These are phyloP conservation scores for Capitulum mitella DNA, from an alignment of 2,888 invertebrate genomes.

Conservation along the genomic window DNA sequence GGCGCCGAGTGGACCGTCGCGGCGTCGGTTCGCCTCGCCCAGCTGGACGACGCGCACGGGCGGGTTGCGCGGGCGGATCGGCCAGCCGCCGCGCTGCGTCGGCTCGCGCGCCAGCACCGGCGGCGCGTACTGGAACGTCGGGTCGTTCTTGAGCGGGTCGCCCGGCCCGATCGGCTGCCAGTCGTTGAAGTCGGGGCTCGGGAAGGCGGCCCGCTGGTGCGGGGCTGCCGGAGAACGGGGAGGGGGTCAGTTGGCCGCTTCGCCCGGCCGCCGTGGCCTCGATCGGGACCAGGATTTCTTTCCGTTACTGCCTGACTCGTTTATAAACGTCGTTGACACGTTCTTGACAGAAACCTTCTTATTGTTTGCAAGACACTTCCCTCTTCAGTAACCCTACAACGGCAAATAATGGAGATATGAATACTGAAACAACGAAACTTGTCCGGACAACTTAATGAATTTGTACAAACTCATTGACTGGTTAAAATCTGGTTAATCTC, in stretches of 20 bases:
- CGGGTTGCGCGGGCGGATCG: background rate
- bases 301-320: background rate
- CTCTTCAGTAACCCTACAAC: too few species aligned
- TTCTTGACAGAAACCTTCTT: background rate
- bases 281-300: too few species aligned
- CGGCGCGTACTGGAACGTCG: slow-evolving; percentile 20
- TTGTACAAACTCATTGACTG: background rate
- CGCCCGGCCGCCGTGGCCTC: background rate
- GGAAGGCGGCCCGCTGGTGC: background rate
- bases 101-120: slow-evolving; percentile 1
- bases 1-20: background rate
- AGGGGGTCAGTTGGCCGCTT: background rate
- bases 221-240: background rate
- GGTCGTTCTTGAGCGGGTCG: background rate
- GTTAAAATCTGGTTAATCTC: background rate
- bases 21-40: background rate
- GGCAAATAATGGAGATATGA: too few species aligned
- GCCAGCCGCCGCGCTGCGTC: background rate
- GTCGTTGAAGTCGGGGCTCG: background rate
- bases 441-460: background rate
- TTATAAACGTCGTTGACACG: background rate
- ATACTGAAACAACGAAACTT: too few species aligned
- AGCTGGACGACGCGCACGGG: background rate
- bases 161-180: slow-evolving; percentile 14
- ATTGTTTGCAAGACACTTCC: too few species aligned